phyloP scores from a whole-genome alignment of 1,140 invertebrate genomes.

The Venturia canescens region DNA sequence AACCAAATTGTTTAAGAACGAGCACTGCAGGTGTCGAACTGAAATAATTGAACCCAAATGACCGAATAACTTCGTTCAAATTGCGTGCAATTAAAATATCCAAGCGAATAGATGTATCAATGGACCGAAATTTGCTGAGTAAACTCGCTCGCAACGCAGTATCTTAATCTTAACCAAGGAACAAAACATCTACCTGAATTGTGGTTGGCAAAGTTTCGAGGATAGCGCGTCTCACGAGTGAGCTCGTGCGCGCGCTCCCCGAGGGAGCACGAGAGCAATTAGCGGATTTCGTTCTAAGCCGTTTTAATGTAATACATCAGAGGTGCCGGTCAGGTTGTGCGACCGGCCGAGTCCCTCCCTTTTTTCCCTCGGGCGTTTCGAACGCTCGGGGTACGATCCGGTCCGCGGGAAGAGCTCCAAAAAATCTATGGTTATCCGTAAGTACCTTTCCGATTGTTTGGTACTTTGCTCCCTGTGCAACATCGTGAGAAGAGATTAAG shows the following conservation, averaged over 20 bases:
- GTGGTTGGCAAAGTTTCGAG: constrained; percentile 17
- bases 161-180: not conserved
- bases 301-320: not conserved
- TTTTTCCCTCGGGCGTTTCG: not conserved
- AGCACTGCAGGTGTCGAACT: too few relatives aligned
- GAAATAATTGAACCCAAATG: too few relatives aligned
- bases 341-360: not conserved
- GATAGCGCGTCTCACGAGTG: constrained; percentile 2
- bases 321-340: not conserved
- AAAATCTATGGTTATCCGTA: too few relatives aligned
- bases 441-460: too few relatives aligned
- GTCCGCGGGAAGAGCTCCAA: too few relatives aligned
- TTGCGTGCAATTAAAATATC: not conserved
- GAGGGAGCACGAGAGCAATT: constrained; percentile 22
- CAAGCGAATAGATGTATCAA: not conserved
- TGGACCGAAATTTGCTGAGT: not conserved
- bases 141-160: not conserved
- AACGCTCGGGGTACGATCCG: not conserved
- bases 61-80: too few relatives aligned
- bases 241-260: not conserved
- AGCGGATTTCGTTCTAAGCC: constrained; percentile 28
- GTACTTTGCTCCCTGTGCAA: too few relatives aligned
- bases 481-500: too few relatives aligned
- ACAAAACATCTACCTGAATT: not conserved
- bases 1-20: too few relatives aligned